Evolutionary conservation across 1,140 invertebrate genomes (phyloP).

Genomic region (Pissodes strobi): DNA sequence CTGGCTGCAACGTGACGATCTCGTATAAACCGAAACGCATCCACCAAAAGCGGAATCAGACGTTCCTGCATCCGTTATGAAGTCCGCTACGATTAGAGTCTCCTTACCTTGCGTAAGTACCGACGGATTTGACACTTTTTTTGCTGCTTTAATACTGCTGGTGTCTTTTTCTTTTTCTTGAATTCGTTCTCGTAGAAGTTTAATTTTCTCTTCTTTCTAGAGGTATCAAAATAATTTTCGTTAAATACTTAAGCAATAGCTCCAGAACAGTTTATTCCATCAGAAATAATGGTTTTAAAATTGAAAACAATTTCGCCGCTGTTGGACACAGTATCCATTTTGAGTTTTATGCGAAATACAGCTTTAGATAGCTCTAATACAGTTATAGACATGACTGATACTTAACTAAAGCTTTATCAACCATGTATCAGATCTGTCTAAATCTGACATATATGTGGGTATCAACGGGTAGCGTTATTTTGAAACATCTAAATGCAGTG

Average conservation of each 20-base stretch:
- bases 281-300: too few species aligned
- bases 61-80: conserved; percentile 75
- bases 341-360: background rate
- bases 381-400: too few species aligned
- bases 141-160: conserved; percentile 9
- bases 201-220: conserved; percentile 89
- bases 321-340: too few species aligned
- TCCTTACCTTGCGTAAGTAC: conserved; percentile 62
- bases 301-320: too few species aligned
- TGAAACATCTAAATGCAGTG: too few species aligned
- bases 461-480: too few species aligned
- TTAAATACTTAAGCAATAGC: background rate
- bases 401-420: too few species aligned
- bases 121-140: conserved; percentile 26
- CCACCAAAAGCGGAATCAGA: conserved; percentile 75
- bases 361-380: too few species aligned
- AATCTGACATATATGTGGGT: too few species aligned
- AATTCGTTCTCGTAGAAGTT: conserved; percentile 75
- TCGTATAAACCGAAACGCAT: conserved; percentile 72
- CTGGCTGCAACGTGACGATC: conserved; percentile 75
- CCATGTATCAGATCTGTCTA: too few species aligned
- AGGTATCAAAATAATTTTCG: conserved; percentile 6
- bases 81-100: conserved; percentile 67
- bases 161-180: conserved; percentile 69
- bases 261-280: background rate